Base-by-base conservation (phyloP, 1,140 invertebrate species). In the Babylonia areolata region DNA sequence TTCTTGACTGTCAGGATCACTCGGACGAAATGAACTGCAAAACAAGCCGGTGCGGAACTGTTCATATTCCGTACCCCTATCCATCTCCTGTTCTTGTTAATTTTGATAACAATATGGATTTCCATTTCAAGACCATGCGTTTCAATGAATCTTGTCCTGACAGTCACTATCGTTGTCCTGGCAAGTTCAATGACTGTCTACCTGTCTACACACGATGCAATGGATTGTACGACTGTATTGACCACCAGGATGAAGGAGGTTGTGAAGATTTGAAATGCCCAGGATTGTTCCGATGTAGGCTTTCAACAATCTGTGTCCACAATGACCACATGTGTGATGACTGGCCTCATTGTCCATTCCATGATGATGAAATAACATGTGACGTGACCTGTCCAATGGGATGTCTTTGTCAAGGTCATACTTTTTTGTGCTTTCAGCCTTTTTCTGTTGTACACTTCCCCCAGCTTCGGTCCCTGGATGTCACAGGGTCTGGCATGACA, bases 181-280 rank as follows among this genome's bases (percentile, higher is more conserved):
- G 58, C 28, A 23, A 28, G 5, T 28, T 64, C 33, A 35, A 46
- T 46, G 31, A 51, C 69, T 58, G 77, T 46, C 9, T 73, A 28
- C 46, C 69, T 42, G 77, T 64, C 58, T 81, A 80, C 40, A 31
- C 37, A 9, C 37, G 78, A 5, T 80, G 78, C 37, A 80, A 80
- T 33, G 83, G 69, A 28, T 5, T 80, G 3, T 80, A 80, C 39
- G 78, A 80, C 78, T 80, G 78, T 80, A 2, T 39, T 12, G 39
- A 42, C 12, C 39, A 80, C 39, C 31, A 80, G 78, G 78, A 80
- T 39, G 78, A 80, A 39, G 40, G 20, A 31, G 78, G 46, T 28
- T 80, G 78, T n/a, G 40, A 80, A 31, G 71, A 73, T 20, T 6
- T 37, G 35, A 33, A 15, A 28, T 73, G 71, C 35, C 31, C 71